phyloP scores from a whole-genome alignment of 2,797 vertebrate species.

The Sphaeramia orbicularis region DNA sequence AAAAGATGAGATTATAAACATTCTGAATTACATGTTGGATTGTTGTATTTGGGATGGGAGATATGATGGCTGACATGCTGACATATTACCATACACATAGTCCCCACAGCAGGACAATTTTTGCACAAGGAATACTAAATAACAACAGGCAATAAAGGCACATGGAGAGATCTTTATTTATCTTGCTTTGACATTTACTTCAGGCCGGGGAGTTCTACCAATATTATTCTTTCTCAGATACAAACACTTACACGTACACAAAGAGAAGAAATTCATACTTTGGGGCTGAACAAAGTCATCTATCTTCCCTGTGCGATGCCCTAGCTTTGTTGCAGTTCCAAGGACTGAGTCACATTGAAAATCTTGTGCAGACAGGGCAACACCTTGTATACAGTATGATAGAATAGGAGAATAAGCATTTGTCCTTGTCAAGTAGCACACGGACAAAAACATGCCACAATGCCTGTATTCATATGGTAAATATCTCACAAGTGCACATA shows the following conservation, averaged over 20 bases:
- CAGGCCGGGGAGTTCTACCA: constrained; percentile 51
- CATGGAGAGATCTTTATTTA: constrained; percentile 67
- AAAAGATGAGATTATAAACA: constrained; percentile 26
- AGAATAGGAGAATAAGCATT: constrained; percentile 45
- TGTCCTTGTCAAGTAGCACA: constrained; percentile 62
- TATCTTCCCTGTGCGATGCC: constrained; percentile 60
- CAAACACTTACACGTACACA: constrained; percentile 51
- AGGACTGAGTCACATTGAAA: constrained; percentile 74
- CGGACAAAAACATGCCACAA: constrained; percentile 16
- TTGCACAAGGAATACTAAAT: constrained; percentile 68
- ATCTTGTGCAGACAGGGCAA: constrained; percentile 53
- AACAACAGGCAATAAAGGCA: constrained; percentile 72
- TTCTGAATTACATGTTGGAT: constrained; percentile 20
- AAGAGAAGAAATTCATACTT: constrained; percentile 67
- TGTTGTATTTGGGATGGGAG: constrained; percentile 32
- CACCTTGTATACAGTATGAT: constrained; percentile 53
- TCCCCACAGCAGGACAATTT: constrained; percentile 39
- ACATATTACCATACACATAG: constrained; percentile 66
- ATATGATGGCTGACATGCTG: constrained; percentile 50
- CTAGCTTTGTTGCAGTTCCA: constrained; percentile 58
- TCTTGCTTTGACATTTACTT: constrained; percentile 72
- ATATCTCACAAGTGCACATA: constrained; percentile 23
- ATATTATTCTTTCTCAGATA: constrained; percentile 60
- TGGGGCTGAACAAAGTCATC: constrained; percentile 68
- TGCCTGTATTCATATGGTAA: constrained; percentile 17